Evolutionary conservation across 2,888 invertebrate genomes (phyloP).

Genomic region (Alloscopus bannaensis): DNA sequence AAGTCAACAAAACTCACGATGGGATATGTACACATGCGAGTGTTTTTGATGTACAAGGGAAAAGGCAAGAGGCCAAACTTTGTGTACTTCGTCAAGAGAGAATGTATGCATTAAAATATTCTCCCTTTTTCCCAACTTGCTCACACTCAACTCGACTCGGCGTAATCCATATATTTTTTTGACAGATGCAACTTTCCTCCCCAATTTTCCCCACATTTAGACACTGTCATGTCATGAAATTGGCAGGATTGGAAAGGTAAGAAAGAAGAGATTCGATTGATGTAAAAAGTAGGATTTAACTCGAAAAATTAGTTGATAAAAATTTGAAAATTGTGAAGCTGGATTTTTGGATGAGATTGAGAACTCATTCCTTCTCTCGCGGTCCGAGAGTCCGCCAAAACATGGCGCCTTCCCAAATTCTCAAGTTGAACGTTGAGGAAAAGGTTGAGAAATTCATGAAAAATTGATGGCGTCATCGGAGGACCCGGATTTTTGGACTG

Average conservation of each 20-base stretch:
- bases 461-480: slow-evolving; percentile 17
- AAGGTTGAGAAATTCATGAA: slow-evolving; percentile 39
- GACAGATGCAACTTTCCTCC: slow-evolving; percentile 28
- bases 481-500: slow-evolving; percentile 5
- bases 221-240: slow-evolving; percentile 26
- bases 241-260: not conserved
- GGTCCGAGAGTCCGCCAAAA: slow-evolving; percentile 52
- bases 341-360: not conserved
- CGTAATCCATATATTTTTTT: not conserved
- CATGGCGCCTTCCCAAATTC: slow-evolving; percentile 43
- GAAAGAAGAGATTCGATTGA: not conserved
- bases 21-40: too few relatives aligned
- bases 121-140: too few relatives aligned
- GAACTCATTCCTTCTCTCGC: slow-evolving; percentile 16
- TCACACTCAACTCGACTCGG: not conserved
- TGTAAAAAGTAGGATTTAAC: not conserved
- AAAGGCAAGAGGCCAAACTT: too few relatives aligned
- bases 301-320: not conserved
- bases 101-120: too few relatives aligned
- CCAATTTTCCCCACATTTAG: slow-evolving; percentile 21
- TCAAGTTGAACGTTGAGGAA: slow-evolving; percentile 29
- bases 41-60: too few relatives aligned
- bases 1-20: too few relatives aligned
- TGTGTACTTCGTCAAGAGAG: too few relatives aligned
- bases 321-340: slow-evolving; percentile 5